phyloP scores from a whole-genome alignment of 2,797 vertebrate genomes.

The Apodemus agrarius region DNA sequence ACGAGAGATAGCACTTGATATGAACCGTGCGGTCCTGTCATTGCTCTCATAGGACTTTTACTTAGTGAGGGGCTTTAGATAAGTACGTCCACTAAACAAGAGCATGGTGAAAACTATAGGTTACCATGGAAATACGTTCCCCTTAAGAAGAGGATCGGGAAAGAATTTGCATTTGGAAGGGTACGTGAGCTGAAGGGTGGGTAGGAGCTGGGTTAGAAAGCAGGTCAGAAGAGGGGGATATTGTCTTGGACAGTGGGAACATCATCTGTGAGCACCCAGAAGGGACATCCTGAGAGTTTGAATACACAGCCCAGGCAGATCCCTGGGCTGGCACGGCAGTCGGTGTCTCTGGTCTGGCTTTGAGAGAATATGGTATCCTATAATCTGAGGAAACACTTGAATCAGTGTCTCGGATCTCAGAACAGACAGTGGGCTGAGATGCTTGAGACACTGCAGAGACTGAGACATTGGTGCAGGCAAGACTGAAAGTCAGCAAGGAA shows the following conservation, averaged over 20 bases:
- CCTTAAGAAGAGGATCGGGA: neutral
- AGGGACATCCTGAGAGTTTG: neutral
- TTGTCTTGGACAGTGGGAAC: neutral
- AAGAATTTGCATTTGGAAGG: neutral
- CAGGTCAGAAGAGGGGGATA: rapidly evolving
- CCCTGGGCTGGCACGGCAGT: neutral
- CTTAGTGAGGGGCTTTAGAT: neutral
- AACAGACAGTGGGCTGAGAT: too few relatives aligned
- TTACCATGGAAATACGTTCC: neutral
- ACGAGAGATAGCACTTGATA: neutral
- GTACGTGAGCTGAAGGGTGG: neutral
- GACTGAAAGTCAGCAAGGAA: neutral
- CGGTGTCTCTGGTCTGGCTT: neutral
- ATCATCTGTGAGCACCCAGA: neutral
- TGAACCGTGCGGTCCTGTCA: rapidly evolving
- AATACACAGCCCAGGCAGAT: neutral
- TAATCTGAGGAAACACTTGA: neutral
- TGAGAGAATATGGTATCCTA: neutral
- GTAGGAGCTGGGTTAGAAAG: neutral
- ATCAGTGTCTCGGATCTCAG: neutral
- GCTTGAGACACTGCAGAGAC: neutral
- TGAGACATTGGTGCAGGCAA: neutral
- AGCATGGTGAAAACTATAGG: too few relatives aligned
- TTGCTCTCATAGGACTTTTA: neutral
- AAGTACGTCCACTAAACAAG: too few relatives aligned